Conservation (phyloP, 1,140 invertebrate species). For the Polypedilum pembai region DNA sequence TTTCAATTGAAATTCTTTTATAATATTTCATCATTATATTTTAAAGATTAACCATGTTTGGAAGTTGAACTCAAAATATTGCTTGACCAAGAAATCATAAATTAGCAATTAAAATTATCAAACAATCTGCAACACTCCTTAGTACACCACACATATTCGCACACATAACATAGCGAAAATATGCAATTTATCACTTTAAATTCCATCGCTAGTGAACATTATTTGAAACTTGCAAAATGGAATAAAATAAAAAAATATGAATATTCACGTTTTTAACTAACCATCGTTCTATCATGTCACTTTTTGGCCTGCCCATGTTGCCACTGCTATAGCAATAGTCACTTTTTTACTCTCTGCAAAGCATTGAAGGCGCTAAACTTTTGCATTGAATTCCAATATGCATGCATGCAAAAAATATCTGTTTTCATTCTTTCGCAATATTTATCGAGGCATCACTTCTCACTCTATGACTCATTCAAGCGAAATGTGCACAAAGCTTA, state of each 20-base stretch:
- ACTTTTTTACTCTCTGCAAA: background rate
- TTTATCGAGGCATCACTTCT: slow-evolving; percentile 8
- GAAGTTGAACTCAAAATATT: too few species aligned
- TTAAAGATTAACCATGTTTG: too few species aligned
- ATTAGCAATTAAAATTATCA: too few species aligned
- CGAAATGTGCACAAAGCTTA: background rate
- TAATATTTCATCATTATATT: too few species aligned
- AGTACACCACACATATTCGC: too few species aligned
- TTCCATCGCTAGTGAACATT: too few species aligned
- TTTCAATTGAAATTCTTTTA: too few species aligned
- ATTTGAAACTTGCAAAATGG: too few species aligned
- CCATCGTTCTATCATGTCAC: slow-evolving; percentile 10
- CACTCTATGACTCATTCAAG: background rate
- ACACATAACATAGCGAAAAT: too few species aligned
- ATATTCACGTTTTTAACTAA: slow-evolving; percentile 15
- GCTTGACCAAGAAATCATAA: too few species aligned
- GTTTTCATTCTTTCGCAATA: slow-evolving; percentile 12
- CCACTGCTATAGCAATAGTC: background rate
- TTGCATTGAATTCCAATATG: slow-evolving; percentile 11
- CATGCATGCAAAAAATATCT: slow-evolving; percentile 6
- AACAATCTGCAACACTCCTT: too few species aligned
- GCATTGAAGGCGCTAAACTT: background rate
- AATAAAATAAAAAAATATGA: background rate
- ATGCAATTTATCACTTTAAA: too few species aligned
- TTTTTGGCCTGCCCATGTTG: background rate